Conservation (phyloP, 2,888 invertebrate genomes). For the Ennomos quercinarius region DNA sequence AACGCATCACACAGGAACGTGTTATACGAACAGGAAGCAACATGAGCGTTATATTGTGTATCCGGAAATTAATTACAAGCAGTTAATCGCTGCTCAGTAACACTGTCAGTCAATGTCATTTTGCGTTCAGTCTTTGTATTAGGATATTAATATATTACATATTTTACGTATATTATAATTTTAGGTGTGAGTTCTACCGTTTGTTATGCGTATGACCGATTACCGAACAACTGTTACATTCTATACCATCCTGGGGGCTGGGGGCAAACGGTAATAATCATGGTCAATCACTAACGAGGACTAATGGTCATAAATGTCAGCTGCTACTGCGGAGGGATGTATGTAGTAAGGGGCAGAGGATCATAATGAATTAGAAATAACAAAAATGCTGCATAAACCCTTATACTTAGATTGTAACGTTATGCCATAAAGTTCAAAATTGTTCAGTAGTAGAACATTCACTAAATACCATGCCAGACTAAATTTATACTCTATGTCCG, state of each 20-base stretch:
- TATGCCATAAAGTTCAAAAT: too few species aligned
- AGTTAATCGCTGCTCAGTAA: slow-evolving; percentile 15
- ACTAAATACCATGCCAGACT: neutral
- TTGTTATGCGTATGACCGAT: too few species aligned
- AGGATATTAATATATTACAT: neutral
- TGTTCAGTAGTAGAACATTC: too few species aligned
- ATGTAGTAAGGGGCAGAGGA: too few species aligned
- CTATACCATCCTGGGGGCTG: too few species aligned
- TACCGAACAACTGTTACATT: too few species aligned
- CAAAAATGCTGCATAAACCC: neutral
- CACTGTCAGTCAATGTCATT: slow-evolving; percentile 13
- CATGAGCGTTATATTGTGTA: slow-evolving; percentile 9
- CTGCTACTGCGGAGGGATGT: too few species aligned
- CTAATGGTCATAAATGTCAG: too few species aligned
- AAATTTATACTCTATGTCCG: slow-evolving; percentile 7
- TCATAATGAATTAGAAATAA: neutral
- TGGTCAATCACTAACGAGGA: too few species aligned
- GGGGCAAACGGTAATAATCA: too few species aligned
- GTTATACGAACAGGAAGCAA: slow-evolving; percentile 5
- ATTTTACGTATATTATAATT: too few species aligned
- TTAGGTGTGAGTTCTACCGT: too few species aligned
- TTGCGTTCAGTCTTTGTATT: neutral
- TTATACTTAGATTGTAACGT: neutral
- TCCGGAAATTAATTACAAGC: slow-evolving; percentile 24
- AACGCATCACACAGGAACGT: slow-evolving; percentile 6